Conservation (phyloP, 1,140 invertebrate genomes). For the Diabrotica undecimpunctata region DNA sequence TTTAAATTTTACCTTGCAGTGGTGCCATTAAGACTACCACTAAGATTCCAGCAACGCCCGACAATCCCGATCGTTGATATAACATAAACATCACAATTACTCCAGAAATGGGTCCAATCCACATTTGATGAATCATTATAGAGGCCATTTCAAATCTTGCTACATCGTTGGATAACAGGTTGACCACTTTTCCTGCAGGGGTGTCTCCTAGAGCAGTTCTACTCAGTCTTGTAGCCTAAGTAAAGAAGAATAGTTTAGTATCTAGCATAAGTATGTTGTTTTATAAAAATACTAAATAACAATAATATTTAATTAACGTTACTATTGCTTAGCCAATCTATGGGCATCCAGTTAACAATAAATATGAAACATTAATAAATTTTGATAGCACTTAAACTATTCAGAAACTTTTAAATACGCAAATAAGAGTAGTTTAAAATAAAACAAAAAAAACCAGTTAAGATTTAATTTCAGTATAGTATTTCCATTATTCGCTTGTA, state of each 20-base stretch:
- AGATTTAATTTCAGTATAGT: too few species aligned
- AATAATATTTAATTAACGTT: too few species aligned
- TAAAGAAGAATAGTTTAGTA: constrained; percentile 7
- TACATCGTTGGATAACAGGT: constrained; percentile 87
- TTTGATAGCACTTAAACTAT: too few species aligned
- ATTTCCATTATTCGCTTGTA: too few species aligned
- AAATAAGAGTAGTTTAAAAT: too few species aligned
- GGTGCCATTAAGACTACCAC: constrained; percentile 77
- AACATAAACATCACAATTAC: constrained; percentile 70
- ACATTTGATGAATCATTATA: constrained; percentile 67
- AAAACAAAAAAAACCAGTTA: too few species aligned
- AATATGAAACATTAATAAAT: too few species aligned
- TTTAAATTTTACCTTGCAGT: constrained; percentile 60
- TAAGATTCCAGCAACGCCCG: constrained; percentile 70
- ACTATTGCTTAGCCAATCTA: too few species aligned
- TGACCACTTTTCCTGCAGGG: constrained; percentile 82
- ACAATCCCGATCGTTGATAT: constrained; percentile 67
- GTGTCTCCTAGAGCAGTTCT: constrained; percentile 70
- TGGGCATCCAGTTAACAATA: too few species aligned
- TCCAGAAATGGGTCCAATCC: constrained; percentile 76
- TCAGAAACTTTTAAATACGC: too few species aligned
- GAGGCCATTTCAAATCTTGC: constrained; percentile 65
- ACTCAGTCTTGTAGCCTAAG: constrained; percentile 60
- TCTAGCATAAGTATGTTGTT: too few species aligned
- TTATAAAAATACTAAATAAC: too few species aligned